phyloP scores from a whole-genome alignment of 2,888 invertebrate genomes.

The Agrotis exclamationis region DNA sequence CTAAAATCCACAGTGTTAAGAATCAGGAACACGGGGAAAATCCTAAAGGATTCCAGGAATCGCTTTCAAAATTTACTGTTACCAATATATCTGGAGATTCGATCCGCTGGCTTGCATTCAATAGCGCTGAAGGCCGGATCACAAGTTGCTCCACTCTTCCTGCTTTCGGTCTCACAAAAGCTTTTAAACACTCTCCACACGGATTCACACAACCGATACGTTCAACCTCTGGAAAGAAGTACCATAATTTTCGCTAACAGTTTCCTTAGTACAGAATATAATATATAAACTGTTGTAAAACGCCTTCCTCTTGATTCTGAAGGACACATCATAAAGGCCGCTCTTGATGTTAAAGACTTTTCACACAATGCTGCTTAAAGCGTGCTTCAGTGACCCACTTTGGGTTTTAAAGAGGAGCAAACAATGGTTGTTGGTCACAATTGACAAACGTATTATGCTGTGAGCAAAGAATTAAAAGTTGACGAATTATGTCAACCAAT shows the following conservation, averaged over 20 bases:
- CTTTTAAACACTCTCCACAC: slow-evolving; percentile 75
- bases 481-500: slow-evolving; percentile 39
- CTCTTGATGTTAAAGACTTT: slow-evolving; percentile 47
- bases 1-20: slow-evolving; percentile 51
- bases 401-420: slow-evolving; percentile 34
- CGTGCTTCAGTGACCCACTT: slow-evolving; percentile 54
- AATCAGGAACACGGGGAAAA: slow-evolving; percentile 56
- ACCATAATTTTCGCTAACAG: slow-evolving; percentile 78
- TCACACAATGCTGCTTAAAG: slow-evolving; percentile 40
- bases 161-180: slow-evolving; percentile 71
- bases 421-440: slow-evolving; percentile 40
- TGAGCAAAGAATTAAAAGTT: slow-evolving; percentile 33
- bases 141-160: slow-evolving; percentile 66
- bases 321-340: slow-evolving; percentile 49
- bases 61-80: slow-evolving; percentile 61
- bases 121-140: slow-evolving; percentile 66
- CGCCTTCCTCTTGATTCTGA: slow-evolving; percentile 63
- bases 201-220: slow-evolving; percentile 72
- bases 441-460: slow-evolving; percentile 38
- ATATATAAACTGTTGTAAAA: slow-evolving; percentile 74
- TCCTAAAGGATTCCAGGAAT: slow-evolving; percentile 59
- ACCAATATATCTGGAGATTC: slow-evolving; percentile 60
- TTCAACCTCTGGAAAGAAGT: slow-evolving; percentile 65
- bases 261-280: slow-evolving; percentile 73
- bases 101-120: slow-evolving; percentile 62